Conservation (phyloP, 2,113 vertebrate species). For the Brevimyrus niger region DNA sequence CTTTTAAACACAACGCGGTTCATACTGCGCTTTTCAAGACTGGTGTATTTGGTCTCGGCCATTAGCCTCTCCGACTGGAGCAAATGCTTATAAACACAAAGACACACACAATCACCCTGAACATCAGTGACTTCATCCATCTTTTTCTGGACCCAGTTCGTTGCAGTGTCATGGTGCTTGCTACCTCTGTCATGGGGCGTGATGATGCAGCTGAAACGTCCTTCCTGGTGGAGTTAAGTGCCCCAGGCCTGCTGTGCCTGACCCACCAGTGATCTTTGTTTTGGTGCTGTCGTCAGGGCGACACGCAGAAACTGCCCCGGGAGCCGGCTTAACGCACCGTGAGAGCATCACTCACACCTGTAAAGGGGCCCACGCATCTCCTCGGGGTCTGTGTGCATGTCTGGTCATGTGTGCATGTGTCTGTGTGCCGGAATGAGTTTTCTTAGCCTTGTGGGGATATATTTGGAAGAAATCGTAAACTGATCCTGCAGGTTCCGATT, state of each 20-base stretch:
- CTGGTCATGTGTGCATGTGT: slow-evolving; percentile 16
- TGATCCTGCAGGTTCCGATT: background rate
- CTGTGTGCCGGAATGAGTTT: background rate
- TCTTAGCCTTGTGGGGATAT: background rate
- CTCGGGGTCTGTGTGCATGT: background rate
- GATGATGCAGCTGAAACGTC: background rate
- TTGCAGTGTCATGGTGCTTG: background rate
- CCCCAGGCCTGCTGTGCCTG: background rate
- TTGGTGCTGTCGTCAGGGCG: background rate
- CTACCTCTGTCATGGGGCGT: background rate
- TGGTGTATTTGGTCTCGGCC: background rate
- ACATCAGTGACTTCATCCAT: background rate
- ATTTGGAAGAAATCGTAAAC: slow-evolving; percentile 20
- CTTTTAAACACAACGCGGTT: background rate
- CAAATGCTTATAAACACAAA: background rate
- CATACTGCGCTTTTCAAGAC: background rate
- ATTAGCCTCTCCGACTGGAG: background rate
- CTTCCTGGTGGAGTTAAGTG: background rate
- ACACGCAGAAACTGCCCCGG: background rate
- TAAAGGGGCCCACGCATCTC: background rate
- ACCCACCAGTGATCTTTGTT: background rate
- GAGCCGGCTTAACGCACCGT: background rate
- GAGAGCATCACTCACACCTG: background rate
- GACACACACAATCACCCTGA: background rate
- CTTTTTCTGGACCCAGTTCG: background rate